A percentile compares a stretch with the other conserved stretches of the same genome.
Evolutionary conservation across 2,113 vertebrate species (phyloP).

Genomic region (Hippocampus mohnikei): DNA sequence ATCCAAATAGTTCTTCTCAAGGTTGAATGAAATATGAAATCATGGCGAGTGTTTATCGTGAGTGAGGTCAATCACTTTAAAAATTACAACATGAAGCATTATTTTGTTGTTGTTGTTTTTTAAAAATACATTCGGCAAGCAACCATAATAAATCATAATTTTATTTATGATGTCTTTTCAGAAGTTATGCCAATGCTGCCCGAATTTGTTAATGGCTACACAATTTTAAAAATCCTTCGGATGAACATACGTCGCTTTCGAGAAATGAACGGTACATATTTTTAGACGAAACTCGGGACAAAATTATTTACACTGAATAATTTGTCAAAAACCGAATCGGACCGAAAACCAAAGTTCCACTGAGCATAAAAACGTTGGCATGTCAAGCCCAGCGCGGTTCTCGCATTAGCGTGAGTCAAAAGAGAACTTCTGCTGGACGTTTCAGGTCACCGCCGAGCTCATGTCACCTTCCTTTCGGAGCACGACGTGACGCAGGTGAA

Average conservation of each 20-base stretch:
- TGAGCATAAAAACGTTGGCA: neutral
- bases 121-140: neutral
- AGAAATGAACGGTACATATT: too few relatives aligned
- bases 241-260: too few relatives aligned
- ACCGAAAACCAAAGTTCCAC: too few relatives aligned
- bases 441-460: neutral
- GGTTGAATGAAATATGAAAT: neutral
- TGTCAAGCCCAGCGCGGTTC: neutral
- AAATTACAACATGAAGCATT: neutral
- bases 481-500: neutral
- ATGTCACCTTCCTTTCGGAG: neutral
- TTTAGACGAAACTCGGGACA: too few relatives aligned
- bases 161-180: neutral
- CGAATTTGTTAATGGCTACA: too few relatives aligned
- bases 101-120: too few relatives aligned
- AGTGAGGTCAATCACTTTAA: neutral
- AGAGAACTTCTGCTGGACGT: neutral
- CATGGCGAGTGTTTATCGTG: neutral
- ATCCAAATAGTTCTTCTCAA: constrained; percentile 5
- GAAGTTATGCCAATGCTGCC: neutral
- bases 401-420: neutral
- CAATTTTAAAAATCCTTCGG: too few relatives aligned
- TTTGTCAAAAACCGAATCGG: too few relatives aligned
- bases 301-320: too few relatives aligned
- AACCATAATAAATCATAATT: neutral